Evolutionary conservation across 2,888 invertebrate species (phyloP), one percentile per base, ranked within the genome.

Genomic region (Pyrrhopygopsis socrates): DNA sequence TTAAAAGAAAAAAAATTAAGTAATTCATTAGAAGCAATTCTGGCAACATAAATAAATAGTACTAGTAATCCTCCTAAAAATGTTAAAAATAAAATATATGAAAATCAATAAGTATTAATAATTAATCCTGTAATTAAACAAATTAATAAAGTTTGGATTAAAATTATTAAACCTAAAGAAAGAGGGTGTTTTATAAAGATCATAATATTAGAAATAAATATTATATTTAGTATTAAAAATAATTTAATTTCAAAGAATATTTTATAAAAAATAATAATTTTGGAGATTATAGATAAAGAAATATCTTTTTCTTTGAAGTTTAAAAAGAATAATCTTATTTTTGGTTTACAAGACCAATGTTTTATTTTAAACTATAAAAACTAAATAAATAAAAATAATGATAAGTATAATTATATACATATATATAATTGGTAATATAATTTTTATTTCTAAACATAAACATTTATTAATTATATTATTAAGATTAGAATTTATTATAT

Each of bases 311-410:
- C n/a, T n/a, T n/a, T n/a, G n/a, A 98, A 97, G 97, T 98, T 98
- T 98, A 98, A 98, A 98, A 98, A 98, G 96, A 95, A 85, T 77
- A 68, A 91, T 96, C 96, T 98, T 98, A 98, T 96, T 97, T 98
- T 98, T 98, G 98, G 94, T 98, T 98, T 99, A 99, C 98, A 98
- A 99, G 98, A 98, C 98, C 98, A 98, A 98, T 98, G 97, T 98
- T 99, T 98, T 98, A n/a, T 88, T 93, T 98, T 98, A 98, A 98
- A 98, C 98, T 98, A 98, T 98, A 98, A 98, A 98, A 98, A 94
- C 98, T 96, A 98, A 98, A n/a, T n/a, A n/a, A n/a, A n/a, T n/a
- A n/a, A n/a, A n/a, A n/a, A n/a, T 98, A 97, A 97, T 97, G 97
- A 96, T 97, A 93, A 92, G 97, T 95, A 97, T 97, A 93, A 95